These are phyloP conservation scores for Punctoribates punctum DNA, from an alignment of 2,888 invertebrate species.

Conservation along the genomic window DNA sequence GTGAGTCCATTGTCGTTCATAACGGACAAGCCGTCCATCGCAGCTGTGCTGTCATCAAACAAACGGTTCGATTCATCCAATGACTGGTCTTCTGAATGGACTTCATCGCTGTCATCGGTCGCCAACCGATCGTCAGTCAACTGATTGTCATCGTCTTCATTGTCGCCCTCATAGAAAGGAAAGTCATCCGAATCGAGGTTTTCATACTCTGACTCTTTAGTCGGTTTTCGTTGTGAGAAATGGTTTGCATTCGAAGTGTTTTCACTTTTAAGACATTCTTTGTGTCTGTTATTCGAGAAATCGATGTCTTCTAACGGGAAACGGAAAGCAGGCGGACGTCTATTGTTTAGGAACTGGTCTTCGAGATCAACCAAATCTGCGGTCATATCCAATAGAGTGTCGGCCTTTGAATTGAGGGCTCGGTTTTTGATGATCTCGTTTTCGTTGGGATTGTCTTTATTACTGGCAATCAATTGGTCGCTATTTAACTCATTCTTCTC, in stretches of 20 bases:
- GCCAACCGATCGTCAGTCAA: background rate
- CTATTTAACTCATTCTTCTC: background rate
- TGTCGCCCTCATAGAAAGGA: constrained; percentile 44
- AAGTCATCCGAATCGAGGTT: constrained; percentile 52
- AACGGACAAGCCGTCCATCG: constrained; percentile 77
- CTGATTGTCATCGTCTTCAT: constrained; percentile 50
- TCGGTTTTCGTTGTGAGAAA: constrained; percentile 16
- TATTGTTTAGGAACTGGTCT: background rate
- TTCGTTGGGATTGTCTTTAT: constrained; percentile 11
- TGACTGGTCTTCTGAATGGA: background rate
- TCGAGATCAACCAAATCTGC: constrained; percentile 17
- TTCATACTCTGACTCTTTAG: constrained; percentile 51
- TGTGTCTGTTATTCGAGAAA: constrained; percentile 7
- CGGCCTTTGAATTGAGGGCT: constrained; percentile 1
- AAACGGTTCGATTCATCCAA: background rate
- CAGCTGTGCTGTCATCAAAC: constrained; percentile 65
- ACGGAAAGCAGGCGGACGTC: constrained; percentile 10
- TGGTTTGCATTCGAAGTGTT: background rate
- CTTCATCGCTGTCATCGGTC: constrained; percentile 23
- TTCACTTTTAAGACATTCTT: constrained; percentile 18
- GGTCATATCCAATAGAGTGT: constrained; percentile 10
- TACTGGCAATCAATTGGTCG: background rate
- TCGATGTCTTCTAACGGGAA: constrained; percentile 37
- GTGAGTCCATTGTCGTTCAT: constrained; percentile 79
- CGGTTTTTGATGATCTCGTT: constrained; percentile 1